phyloP scores from a whole-genome alignment of 2,797 vertebrate species.

The Numenius phaeopus region DNA sequence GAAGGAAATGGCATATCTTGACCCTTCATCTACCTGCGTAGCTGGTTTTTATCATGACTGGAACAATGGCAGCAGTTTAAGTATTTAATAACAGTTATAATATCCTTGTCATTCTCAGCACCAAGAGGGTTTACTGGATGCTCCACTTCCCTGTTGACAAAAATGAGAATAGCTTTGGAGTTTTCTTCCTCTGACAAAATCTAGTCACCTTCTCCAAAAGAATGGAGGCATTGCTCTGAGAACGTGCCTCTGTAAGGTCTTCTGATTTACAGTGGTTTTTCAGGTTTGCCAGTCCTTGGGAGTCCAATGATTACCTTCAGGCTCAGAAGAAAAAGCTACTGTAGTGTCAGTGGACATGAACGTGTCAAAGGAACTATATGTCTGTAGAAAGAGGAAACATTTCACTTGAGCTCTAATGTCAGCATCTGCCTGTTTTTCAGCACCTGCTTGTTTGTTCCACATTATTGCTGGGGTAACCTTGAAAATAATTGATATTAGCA shows the following conservation, averaged over 20 bases:
- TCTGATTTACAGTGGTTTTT: not conserved
- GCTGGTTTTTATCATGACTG: not conserved
- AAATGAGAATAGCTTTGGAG: not conserved
- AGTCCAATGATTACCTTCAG: not conserved
- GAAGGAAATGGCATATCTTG: not conserved
- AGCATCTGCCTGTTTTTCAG: not conserved
- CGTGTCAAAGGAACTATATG: not conserved
- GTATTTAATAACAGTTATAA: not conserved
- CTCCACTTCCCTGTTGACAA: not conserved
- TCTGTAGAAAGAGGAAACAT: not conserved
- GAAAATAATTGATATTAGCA: not conserved
- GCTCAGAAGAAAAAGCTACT: not conserved
- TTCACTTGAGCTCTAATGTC: not conserved
- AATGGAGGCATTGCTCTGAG: not conserved
- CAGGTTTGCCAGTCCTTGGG: not conserved
- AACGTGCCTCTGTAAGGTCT: not conserved
- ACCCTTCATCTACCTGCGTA: rapidly evolving
- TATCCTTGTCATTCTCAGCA: not conserved
- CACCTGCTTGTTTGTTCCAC: not conserved
- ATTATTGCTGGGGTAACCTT: not conserved
- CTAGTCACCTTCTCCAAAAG: not conserved
- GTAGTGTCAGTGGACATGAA: not conserved
- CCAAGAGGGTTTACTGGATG: not conserved
- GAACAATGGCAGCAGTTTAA: not conserved
- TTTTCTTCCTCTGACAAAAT: not conserved